Evolutionary conservation across 2,113 vertebrate species (phyloP), one percentile per base, ranked within the genome.

Genomic region (Sebastes schlegelii): DNA sequence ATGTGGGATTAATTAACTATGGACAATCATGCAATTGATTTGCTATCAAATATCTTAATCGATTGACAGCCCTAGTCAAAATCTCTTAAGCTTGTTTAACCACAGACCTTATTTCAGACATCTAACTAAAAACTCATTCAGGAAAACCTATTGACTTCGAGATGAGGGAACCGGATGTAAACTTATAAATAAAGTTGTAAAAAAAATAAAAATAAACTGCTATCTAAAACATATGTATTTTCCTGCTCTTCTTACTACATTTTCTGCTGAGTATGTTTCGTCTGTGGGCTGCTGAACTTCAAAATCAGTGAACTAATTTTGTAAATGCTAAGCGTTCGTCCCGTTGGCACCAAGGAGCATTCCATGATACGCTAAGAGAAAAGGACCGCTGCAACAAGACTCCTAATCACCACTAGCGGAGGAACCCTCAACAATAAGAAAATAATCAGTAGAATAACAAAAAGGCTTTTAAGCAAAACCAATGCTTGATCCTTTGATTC

Each of bases 361-460:
- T 93, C 90, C 88, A 73, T 23, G 48, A 84, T 85, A 91, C 65
- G 64, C 82, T 26, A 73, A 74, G 21, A 88, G 26, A 86, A 90
- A 88, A 80, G 77, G 64, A 80, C 69, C 81, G 71, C 70, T 87
- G 79, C 89, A 86, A 62, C 83, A 79, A 89, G 79, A 65, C 86
- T 88, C 86, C 89, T 93, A 92, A 95, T 93, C 89, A 88, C 73
- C 89, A 85, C 83, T 84, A 86, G 74, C 89, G 70, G 63, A 91
- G 82, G 75, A 82, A 75, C 78, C 82, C 68, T 87, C 61, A 85
- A 92, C 91, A 87, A 94, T 87, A 92, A 87, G 85, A 91, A 93
- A 93, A 95, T 93, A 94, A 94, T 91, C 90, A 92, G 89, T 80
- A 72, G 90, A 94, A 94, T 87, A 92, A 94, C 86, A 91, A 89